A percentile compares a stretch with the other conserved stretches of the same genome.
These are phyloP conservation scores for Tenrec ecaudatus DNA, from an alignment of 2,113 vertebrate species.

Conservation along the genomic window DNA sequence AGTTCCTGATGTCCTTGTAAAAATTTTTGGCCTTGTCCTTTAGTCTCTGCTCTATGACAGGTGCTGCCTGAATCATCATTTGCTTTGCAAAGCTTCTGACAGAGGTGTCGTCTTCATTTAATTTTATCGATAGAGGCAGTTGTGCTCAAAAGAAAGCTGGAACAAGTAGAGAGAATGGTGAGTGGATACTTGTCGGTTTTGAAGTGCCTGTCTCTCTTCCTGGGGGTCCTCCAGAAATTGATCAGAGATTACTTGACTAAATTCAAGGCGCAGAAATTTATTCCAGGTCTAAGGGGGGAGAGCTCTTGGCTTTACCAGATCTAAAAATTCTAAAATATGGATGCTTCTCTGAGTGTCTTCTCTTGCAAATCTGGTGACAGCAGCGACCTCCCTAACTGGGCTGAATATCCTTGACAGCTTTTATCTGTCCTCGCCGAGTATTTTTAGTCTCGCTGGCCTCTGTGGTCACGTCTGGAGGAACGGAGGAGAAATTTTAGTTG, in stretches of 20 bases:
- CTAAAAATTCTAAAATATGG: slow-evolving; percentile 18
- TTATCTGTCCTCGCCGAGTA: slow-evolving; percentile 45
- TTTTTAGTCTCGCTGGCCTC: slow-evolving; percentile 41
- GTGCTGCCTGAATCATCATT: slow-evolving; percentile 18
- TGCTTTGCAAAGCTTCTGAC: slow-evolving; percentile 39
- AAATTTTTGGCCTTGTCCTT: neutral
- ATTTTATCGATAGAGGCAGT: slow-evolving; percentile 49
- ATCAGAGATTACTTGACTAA: slow-evolving; percentile 49
- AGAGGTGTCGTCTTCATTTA: slow-evolving; percentile 54
- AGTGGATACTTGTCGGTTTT: slow-evolving; percentile 50
- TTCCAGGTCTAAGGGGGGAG: slow-evolving; percentile 2
- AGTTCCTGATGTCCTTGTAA: slow-evolving; percentile 19
- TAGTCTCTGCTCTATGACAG: slow-evolving; percentile 6
- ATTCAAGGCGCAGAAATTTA: slow-evolving; percentile 47
- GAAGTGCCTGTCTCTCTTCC: slow-evolving; percentile 58
- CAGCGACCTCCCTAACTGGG: neutral
- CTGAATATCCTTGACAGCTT: slow-evolving; percentile 37
- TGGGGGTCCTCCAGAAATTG: slow-evolving; percentile 66
- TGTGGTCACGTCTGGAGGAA: slow-evolving; percentile 30
- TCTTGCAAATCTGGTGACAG: slow-evolving; percentile 34
- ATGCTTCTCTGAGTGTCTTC: neutral
- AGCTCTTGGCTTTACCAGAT: neutral
- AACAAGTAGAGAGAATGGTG: slow-evolving; percentile 15
- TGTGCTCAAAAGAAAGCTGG: slow-evolving; percentile 36
- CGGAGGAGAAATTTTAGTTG: neutral